Evolutionary conservation across 2,888 invertebrate species (phyloP).

Genomic region (Philereme transversata): DNA sequence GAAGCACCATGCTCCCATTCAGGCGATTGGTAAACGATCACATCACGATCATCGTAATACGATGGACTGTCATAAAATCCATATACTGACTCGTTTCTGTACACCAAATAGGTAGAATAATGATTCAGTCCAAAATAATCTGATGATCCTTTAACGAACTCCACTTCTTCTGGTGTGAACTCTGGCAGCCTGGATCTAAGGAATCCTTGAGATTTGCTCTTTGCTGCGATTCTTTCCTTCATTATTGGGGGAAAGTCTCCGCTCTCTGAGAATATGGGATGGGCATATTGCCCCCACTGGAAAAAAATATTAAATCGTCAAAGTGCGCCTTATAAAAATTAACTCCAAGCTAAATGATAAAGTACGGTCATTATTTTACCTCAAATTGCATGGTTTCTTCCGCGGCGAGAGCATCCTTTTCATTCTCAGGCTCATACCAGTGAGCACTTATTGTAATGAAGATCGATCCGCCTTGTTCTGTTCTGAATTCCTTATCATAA

Average conservation of each 20-base stretch:
- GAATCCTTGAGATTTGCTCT: conserved; percentile 77
- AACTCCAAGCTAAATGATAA: too few species aligned
- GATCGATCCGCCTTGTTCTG: conserved; percentile 41
- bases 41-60: conserved; percentile 20
- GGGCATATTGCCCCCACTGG: conserved; percentile 81
- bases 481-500: conserved; percentile 59
- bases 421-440: conserved; percentile 69
- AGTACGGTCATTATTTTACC: conserved; percentile 46
- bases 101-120: conserved; percentile 78
- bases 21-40: conserved; percentile 2
- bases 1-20: conserved; percentile 27
- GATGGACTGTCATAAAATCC: conserved; percentile 16
- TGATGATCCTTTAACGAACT: conserved; percentile 71
- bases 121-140: conserved; percentile 88
- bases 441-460: conserved; percentile 32
- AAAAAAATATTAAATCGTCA: conserved; percentile 80
- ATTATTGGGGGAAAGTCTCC: conserved; percentile 86
- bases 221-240: conserved; percentile 76
- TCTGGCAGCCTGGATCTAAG: conserved; percentile 65
- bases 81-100: conserved; percentile 29
- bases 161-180: conserved; percentile 77
- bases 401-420: conserved; percentile 71
- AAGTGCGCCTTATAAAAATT: conserved; percentile 75
- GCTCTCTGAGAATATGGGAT: conserved; percentile 83
- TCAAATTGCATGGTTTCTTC: conserved; percentile 74